Base-by-base conservation (phyloP, 1,140 invertebrate genomes). In the Semibalanus balanoides region DNA sequence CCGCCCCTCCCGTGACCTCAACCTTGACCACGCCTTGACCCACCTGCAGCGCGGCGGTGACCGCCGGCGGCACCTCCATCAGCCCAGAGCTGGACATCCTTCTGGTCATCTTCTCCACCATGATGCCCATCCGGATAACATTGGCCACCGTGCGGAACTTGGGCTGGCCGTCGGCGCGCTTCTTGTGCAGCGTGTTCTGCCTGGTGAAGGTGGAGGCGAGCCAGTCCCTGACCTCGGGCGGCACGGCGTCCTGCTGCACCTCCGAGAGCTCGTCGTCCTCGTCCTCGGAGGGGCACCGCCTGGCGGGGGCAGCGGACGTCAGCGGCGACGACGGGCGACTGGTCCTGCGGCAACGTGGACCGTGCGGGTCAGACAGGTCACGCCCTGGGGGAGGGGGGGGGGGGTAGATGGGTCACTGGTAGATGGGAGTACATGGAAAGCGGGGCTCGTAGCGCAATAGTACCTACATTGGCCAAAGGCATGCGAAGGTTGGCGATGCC, bases 181-280 rank as follows among this genome's bases (percentile, higher is more conserved):
- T 88, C 78, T 88, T 89, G 76, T 78, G 78, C 78, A 88, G 89
- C 75, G 89, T 92, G 76, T 88, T 93, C 83, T 95, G 93, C 77
- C 94, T 87, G 0, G 96, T 98, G 85, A 98, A 98, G n/a, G 96
- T 98, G 71, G 95, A 93, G 29, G 96, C 94, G 81, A 99, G 83
- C 96, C 96, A 98, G 84, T 98, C 95, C 77, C 96, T 88, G 11
- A 98, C 96, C 85, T 98, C 95, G 73, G 90, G 94, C 35, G 95
- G 95, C 35, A 97, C 95, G 11, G 94, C 93, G 83, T 97, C 94
- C 28, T 94, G 93, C 82, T 96, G 93, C n/a, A 97, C 94, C 84
- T 96, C 94, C 35, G 93, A 95, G 76, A 97, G 85, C 82, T 96
- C 94, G 85, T 97, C 95, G 82, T 97, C 95, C 84, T 96, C 94